Evolutionary conservation across 2,888 invertebrate species (phyloP).

Genomic region (Lepidochitona cinerea): DNA sequence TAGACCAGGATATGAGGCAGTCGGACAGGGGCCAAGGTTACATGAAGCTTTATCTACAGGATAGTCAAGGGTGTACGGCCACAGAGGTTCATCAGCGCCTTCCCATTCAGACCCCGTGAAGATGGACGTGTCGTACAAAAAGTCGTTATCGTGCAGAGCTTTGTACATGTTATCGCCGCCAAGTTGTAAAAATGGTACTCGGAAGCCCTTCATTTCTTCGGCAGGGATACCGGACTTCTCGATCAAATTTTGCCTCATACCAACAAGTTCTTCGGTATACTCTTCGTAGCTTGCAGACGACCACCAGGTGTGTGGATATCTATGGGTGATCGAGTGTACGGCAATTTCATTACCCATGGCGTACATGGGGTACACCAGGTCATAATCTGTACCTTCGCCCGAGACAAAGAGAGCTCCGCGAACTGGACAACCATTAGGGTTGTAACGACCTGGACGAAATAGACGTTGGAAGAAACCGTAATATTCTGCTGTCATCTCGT

Average conservation of each 20-base stretch:
- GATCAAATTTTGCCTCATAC: slow-evolving; percentile 87
- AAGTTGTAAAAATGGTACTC: slow-evolving; percentile 86
- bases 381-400: slow-evolving; percentile 99
- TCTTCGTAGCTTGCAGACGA: slow-evolving; percentile 89
- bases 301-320: slow-evolving; percentile 77
- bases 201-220: slow-evolving; percentile 89
- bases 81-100: slow-evolving; percentile 87
- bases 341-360: slow-evolving; percentile 97
- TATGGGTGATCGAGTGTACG: slow-evolving; percentile 86
- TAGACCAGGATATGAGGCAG: slow-evolving; percentile 71
- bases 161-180: slow-evolving; percentile 92
- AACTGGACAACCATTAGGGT: slow-evolving; percentile 79
- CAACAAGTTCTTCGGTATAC: slow-evolving; percentile 93
- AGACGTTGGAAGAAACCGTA: slow-evolving; percentile 33
- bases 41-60: slow-evolving; percentile 35
- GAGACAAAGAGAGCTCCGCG: slow-evolving; percentile 95
- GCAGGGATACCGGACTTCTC: slow-evolving; percentile 84
- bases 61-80: slow-evolving; percentile 94
- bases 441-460: slow-evolving; percentile 60
- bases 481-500: slow-evolving; percentile 41
- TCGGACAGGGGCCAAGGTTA: slow-evolving; percentile 38
- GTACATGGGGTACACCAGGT: slow-evolving; percentile 96
- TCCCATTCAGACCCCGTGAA: slow-evolving; percentile 88
- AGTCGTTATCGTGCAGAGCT: slow-evolving; percentile 95
- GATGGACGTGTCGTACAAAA: slow-evolving; percentile 93